Evolutionary conservation across 35 echinoderm and acorn worm genomes (phyloP).

Genomic region (Heliocidaris erythrogramma): DNA sequence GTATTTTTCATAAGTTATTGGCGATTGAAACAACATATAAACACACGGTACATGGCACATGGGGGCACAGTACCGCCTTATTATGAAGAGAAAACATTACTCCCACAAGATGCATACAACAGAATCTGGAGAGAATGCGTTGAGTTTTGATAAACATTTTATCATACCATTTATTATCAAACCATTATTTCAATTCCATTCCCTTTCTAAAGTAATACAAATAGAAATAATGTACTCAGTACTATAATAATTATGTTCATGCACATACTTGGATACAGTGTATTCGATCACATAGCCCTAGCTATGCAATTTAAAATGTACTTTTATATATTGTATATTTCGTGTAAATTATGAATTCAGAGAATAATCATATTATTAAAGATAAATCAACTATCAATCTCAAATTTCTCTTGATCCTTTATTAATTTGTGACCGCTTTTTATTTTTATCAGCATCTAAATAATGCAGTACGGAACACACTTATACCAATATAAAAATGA

Average conservation of each 20-base stretch:
- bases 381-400: neutral
- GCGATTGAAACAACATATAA: neutral
- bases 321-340: conserved; percentile 38
- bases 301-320: conserved; percentile 49
- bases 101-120: too few relatives aligned
- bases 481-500: too few relatives aligned
- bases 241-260: neutral
- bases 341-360: conserved; percentile 41
- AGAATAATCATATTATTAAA: conserved; percentile 50
- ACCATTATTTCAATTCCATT: neutral
- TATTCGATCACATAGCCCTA: conserved; percentile 30
- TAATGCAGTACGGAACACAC: too few relatives aligned
- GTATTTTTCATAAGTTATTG: neutral
- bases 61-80: neutral
- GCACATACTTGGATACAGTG: conserved; percentile 16
- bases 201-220: neutral
- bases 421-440: neutral
- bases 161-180: neutral
- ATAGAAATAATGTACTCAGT: conserved; percentile 29
- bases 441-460: neutral
- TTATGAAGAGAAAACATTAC: too few relatives aligned
- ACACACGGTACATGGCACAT: neutral
- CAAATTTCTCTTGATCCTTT: neutral
- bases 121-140: neutral
- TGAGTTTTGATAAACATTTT: neutral